These are phyloP conservation scores for Bovichtus variegatus DNA, from an alignment of 2,797 vertebrate genomes.

Conservation along the genomic window DNA sequence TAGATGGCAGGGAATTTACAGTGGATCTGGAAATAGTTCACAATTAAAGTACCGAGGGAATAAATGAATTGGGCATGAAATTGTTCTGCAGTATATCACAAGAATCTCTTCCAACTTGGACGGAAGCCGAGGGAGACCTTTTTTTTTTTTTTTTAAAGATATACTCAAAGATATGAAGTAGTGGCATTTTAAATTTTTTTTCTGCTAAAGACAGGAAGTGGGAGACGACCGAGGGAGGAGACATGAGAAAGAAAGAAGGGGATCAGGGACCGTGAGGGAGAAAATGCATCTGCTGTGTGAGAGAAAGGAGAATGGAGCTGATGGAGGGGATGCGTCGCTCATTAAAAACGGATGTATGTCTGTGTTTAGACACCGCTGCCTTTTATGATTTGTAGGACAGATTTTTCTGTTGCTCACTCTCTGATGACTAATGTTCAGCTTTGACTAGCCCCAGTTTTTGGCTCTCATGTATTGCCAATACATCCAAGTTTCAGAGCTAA, in stretches of 20 bases:
- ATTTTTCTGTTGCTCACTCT: constrained; percentile 35
- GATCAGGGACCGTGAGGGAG: constrained; percentile 14
- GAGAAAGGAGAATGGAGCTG: background rate
- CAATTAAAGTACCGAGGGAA: constrained; percentile 71
- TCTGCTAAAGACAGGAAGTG: constrained; percentile 37
- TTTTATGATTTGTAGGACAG: constrained; percentile 30
- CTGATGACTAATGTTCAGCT: constrained; percentile 30
- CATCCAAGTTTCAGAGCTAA: constrained; percentile 6
- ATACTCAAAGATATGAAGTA: constrained; percentile 59
- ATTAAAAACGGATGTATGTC: constrained; percentile 36
- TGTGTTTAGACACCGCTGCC: constrained; percentile 23
- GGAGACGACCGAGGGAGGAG: constrained; percentile 9
- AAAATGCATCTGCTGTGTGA: constrained; percentile 13
- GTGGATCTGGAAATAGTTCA: constrained; percentile 62
- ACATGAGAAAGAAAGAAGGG: constrained; percentile 21
- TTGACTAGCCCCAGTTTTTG: constrained; percentile 4
- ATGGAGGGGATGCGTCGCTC: constrained; percentile 10
- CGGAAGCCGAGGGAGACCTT: constrained; percentile 44
- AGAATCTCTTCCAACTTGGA: constrained; percentile 69
- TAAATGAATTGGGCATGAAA: constrained; percentile 73
- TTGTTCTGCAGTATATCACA: constrained; percentile 72
- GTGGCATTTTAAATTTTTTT: constrained; percentile 57
- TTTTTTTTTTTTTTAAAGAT: constrained; percentile 48
- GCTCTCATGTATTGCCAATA: background rate
- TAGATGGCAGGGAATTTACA: constrained; percentile 61